Conservation (phyloP, 35 echinoderm and acorn worm species). For the Diadema setosum region DNA sequence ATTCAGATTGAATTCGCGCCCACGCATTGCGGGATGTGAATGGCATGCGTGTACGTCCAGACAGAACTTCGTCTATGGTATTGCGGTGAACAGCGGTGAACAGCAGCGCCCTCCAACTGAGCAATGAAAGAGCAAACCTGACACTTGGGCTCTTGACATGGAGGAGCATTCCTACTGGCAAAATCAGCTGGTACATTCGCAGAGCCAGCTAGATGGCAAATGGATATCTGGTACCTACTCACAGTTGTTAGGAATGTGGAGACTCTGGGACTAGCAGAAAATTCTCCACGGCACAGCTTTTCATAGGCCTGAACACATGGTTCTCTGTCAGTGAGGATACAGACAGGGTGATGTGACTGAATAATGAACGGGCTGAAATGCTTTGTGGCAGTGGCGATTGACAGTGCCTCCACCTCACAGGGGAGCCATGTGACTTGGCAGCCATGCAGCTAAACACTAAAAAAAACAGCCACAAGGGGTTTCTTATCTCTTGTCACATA, state of each 20-base stretch:
- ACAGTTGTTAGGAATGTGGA: constrained; percentile 55
- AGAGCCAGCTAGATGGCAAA: constrained; percentile 22
- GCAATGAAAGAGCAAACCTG: constrained; percentile 19
- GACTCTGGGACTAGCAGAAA: constrained; percentile 47
- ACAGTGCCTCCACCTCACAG: constrained; percentile 49
- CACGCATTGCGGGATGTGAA: constrained; percentile 38
- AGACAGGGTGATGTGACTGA: too few relatives aligned
- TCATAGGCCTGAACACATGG: constrained; percentile 54
- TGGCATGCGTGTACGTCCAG: constrained; percentile 4
- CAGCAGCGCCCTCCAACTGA: background rate
- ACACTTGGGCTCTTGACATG: constrained; percentile 21
- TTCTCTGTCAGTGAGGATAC: constrained; percentile 52
- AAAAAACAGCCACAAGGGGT: constrained; percentile 23
- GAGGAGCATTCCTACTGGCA: constrained; percentile 38
- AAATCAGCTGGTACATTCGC: constrained; percentile 54
- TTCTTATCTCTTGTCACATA: background rate
- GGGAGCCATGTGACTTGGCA: constrained; percentile 52
- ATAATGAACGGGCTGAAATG: constrained; percentile 66
- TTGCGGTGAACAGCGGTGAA: background rate
- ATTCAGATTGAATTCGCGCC: constrained; percentile 2
- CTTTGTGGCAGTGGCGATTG: constrained; percentile 41
- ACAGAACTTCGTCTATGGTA: constrained; percentile 3
- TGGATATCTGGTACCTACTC: constrained; percentile 18
- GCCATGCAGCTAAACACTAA: constrained; percentile 36
- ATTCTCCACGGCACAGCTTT: constrained; percentile 53